Evolutionary conservation across 2,888 invertebrate genomes (phyloP).

Genomic region (Agrotis exclamationis): DNA sequence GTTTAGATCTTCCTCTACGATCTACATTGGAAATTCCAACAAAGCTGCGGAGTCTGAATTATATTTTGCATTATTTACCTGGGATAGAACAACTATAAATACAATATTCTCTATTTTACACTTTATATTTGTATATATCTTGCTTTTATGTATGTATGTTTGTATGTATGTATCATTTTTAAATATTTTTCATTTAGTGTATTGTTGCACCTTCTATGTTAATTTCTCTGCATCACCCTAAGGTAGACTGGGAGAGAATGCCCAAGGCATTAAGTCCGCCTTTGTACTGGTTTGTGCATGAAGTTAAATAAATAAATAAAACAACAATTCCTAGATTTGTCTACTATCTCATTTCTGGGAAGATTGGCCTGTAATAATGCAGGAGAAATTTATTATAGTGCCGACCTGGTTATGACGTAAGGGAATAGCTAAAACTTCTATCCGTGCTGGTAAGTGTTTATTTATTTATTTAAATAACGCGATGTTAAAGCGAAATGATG

Average conservation of each 20-base stretch:
- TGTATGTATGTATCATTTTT: no score
- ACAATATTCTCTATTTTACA: no score
- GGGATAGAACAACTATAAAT: slow-evolving; percentile 13
- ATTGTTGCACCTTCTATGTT: no score
- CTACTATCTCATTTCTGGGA: slow-evolving; percentile 42
- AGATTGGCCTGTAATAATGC: slow-evolving; percentile 51
- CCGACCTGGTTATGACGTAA: slow-evolving; percentile 35
- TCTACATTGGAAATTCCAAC: slow-evolving; percentile 51
- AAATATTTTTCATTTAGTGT: no score
- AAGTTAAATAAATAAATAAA: no score
- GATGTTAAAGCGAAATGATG: slow-evolving; percentile 22
- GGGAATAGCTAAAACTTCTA: slow-evolving; percentile 17
- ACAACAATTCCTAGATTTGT: slow-evolving; percentile 44
- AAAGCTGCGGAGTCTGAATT: slow-evolving; percentile 41
- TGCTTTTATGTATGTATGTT: no score
- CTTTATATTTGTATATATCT: no score
- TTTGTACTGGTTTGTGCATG: no score
- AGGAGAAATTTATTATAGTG: slow-evolving; percentile 41
- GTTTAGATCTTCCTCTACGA: slow-evolving; percentile 38
- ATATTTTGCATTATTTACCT: slow-evolving; percentile 57
- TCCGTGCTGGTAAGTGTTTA: slow-evolving; percentile 11
- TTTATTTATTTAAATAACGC: slow-evolving; percentile 31
- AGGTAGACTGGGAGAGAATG: no score
- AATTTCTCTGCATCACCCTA: no score
- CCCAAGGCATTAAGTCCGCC: no score